Base-by-base conservation (phyloP, 2,888 invertebrate species). In the Lissocephala sabroskyi region DNA sequence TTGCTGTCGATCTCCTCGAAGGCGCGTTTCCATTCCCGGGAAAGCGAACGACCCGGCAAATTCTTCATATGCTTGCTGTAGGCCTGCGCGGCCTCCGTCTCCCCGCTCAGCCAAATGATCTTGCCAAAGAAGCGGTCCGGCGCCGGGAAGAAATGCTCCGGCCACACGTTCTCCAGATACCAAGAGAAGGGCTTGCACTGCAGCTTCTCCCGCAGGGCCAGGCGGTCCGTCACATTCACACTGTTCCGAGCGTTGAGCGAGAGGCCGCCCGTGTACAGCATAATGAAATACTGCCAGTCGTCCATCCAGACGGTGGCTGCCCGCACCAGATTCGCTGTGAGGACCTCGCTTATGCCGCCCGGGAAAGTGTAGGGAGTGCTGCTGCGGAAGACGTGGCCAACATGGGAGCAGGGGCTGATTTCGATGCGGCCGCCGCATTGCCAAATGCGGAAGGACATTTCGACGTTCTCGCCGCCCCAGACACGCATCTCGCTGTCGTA, bases 251-350 rank as follows among this genome's bases (percentile, higher is more conserved):
- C 59, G 1, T 61, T 59, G 2, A 77, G 45, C 10, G 84, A 89
- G 30, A 91, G 88, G 62, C 81, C 80, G 0, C 88, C 90, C 79
- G 94, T 95, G 66, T 95, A 93, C 80, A 93, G 93, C 82, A 95
- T 95, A 79, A 91, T 95, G 83, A 97, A 96, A 56, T 94, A 91
- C 9, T 94, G 92, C 93, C 97, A 98, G 46, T 98, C 94, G 80
- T 98, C 98, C 94, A 99, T 94, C 98, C 98, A 99, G 0, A 98
- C 98, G 1, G 93, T 87, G 0, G 97, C 97, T 0, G 96, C 97
- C 49, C 99, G 87, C 0, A 96, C 96, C 28, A 97, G 86, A 86
- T 99, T 99, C 0, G 92, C 89, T 63, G 94, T 93, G 1, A 98
- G 87, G 1, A 83, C 79, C 62, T 93, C 91, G 1, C 90, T 89